These are phyloP conservation scores for Chironomus tentans DNA, from an alignment of 2,888 invertebrate species.

Conservation along the genomic window DNA sequence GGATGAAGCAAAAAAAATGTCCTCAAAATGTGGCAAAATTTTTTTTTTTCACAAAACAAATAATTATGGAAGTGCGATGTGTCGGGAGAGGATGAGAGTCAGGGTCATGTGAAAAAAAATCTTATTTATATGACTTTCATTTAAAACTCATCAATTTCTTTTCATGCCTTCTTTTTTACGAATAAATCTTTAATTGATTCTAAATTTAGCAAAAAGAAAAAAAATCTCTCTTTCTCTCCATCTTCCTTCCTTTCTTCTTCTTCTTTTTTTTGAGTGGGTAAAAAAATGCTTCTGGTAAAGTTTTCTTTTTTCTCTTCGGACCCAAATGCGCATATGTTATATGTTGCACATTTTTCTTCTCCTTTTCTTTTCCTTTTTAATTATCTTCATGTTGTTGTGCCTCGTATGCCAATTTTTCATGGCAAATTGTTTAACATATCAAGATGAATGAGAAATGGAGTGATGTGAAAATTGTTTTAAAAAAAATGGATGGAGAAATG, in stretches of 20 bases:
- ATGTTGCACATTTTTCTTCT: conserved; percentile 21
- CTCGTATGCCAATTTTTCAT: neutral
- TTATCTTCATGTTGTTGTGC: neutral
- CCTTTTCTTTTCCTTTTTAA: neutral
- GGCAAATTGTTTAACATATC: neutral
- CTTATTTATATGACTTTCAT: too few species aligned
- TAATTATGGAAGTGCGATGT: too few species aligned
- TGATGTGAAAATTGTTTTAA: neutral
- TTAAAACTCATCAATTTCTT: too few species aligned
- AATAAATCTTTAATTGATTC: neutral
- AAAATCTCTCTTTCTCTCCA: too few species aligned
- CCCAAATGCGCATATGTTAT: conserved; percentile 24
- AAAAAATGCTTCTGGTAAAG: neutral
- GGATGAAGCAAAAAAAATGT: too few species aligned
- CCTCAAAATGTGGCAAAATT: too few species aligned
- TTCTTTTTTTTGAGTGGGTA: neutral
- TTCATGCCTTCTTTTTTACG: neutral
- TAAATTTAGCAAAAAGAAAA: neutral
- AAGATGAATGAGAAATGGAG: neutral
- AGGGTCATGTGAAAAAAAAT: too few species aligned
- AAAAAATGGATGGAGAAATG: neutral
- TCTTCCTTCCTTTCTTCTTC: neutral
- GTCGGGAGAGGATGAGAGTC: too few species aligned
- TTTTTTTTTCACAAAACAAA: too few species aligned
- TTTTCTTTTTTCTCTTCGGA: neutral